Evolutionary conservation across 2,888 invertebrate species (phyloP).

Genomic region (Hydrotaea diabolus): DNA sequence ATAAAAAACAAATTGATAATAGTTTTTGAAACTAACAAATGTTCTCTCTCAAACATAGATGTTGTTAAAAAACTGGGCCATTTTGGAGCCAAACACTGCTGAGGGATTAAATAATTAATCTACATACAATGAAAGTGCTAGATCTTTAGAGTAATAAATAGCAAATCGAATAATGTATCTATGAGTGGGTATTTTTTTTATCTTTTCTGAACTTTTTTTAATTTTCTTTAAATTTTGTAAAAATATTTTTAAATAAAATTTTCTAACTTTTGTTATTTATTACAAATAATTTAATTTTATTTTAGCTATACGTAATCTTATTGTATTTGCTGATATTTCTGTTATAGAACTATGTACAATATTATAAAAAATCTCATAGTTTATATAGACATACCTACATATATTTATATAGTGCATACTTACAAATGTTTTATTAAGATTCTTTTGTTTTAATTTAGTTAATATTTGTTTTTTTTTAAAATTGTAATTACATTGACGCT

Average conservation of each 20-base stretch:
- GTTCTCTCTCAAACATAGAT: no score
- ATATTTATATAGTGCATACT: not conserved
- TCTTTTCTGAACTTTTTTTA: not conserved
- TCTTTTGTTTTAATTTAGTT: not conserved
- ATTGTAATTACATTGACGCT: conserved; percentile 54
- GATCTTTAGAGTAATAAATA: no score
- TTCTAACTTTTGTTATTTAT: no score
- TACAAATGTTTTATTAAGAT: not conserved
- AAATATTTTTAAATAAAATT: no score
- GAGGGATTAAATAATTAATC: not conserved
- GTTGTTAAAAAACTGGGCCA: no score
- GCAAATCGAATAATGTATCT: not conserved
- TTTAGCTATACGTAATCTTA: no score
- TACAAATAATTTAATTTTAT: no score
- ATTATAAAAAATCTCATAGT: not conserved
- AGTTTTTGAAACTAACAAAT: no score
- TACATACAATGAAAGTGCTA: not conserved
- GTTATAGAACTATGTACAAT: not conserved
- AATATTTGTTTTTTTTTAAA: conserved; percentile 24
- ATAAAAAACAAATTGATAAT: no score
- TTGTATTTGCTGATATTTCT: not conserved
- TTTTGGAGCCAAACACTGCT: no score
- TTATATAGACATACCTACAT: not conserved
- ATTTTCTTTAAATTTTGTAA: not conserved
- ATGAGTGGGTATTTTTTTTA: not conserved